These are phyloP conservation scores for Argopecten irradians DNA, from an alignment of 1,140 invertebrate species.

Conservation along the genomic window DNA sequence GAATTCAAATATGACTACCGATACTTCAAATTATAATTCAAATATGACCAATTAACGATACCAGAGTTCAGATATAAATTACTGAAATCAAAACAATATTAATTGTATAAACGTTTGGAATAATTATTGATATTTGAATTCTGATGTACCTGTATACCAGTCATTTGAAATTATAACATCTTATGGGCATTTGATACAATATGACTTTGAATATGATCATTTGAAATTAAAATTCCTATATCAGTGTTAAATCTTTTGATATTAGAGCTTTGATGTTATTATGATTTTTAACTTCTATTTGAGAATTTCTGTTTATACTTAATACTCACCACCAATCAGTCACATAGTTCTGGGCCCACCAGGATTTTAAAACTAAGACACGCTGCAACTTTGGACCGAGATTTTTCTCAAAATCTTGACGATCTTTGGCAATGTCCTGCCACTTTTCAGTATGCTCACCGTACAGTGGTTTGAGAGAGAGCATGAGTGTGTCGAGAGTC, in stretches of 20 bases:
- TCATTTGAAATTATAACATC: no score
- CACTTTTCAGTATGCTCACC: constrained; percentile 74
- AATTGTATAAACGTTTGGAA: no score
- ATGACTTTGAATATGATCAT: not conserved
- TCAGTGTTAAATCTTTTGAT: not conserved
- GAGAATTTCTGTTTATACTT: not conserved
- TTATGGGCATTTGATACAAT: no score
- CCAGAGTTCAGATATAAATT: no score
- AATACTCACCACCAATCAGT: constrained; percentile 80
- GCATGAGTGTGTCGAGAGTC: constrained; percentile 76
- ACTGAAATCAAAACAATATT: no score
- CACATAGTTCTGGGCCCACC: constrained; percentile 79
- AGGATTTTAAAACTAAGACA: constrained; percentile 78
- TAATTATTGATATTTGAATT: no score
- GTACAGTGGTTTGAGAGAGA: constrained; percentile 78
- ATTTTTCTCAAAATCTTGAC: constrained; percentile 77
- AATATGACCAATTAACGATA: no score
- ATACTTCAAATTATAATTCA: no score
- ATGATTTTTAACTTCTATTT: not conserved
- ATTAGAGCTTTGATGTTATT: not conserved
- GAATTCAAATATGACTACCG: no score
- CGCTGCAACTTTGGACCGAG: constrained; percentile 77
- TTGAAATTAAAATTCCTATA: not conserved
- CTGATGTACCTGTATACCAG: no score
- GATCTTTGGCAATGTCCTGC: constrained; percentile 72